Evolutionary conservation across 2,797 vertebrate species (phyloP), one percentile per base, ranked within the genome.

Genomic region (Moxostoma hubbsi): DNA sequence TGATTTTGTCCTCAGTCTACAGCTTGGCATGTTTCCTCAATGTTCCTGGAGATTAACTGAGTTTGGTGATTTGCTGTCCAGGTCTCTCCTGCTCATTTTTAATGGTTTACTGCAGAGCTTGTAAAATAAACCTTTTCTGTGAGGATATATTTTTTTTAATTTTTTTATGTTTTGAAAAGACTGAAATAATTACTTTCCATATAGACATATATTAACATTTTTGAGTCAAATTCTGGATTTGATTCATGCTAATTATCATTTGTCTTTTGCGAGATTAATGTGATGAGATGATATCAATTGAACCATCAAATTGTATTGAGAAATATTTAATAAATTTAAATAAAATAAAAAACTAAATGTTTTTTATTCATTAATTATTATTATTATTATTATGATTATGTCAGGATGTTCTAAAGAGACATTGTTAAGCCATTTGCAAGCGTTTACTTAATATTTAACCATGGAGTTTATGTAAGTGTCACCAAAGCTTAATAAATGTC

Each of bases 21-120:
- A 1, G 12, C 45, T 62, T 62, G 24, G 36, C 3, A 13, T 0
- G 24, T 24, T 24, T 24, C 24, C 24, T 24, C 24, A 24, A 24
- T 24, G 24, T 24, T 24, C 24, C 24, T 24, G 24, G 24, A 24
- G 24, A 24, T 0, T 24, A 24, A 24, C 24, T 24, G 24, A 24
- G 24, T 24, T 24, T 2, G 2, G 24, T 24, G 24, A 24, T 24
- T 24, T 24, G 24, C 24, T 24, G 24, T 24, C 2, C 24, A 24
- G 24, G 24, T 24, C 24, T 24, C 24, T 24, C 24, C 73, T 62
- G 78, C 67, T 45, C 57, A 77, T 81, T 77, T 84, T 84, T 88
- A 88, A 91, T 90, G 86, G 85, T 89, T 88, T 77, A 91, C 86
- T 78, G 73, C 49, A 79, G 45, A 15, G 36, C 7, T 49, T 73